phyloP scores from a whole-genome alignment of 2,113 vertebrate genomes.

The Phalacrocorax pelagicus region DNA sequence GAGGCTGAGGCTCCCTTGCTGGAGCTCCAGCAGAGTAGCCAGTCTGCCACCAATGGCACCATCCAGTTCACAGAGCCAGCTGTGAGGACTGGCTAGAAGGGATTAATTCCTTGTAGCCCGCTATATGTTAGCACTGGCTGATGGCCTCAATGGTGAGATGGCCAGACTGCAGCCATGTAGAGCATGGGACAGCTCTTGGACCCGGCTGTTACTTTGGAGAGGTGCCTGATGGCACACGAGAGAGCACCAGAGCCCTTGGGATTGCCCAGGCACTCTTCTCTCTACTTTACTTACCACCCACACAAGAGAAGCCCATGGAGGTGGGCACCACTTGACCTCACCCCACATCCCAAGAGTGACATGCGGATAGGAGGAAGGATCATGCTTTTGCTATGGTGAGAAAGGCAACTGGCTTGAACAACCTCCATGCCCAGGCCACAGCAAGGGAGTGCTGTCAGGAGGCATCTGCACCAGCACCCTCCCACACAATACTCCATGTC shows the following conservation, averaged over 20 bases:
- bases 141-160: neutral
- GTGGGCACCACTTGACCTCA: neutral
- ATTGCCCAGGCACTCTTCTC: neutral
- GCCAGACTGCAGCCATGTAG: rapidly evolving
- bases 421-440: neutral
- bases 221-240: neutral
- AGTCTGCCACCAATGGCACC: rapidly evolving
- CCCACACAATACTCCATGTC: neutral
- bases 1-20: neutral
- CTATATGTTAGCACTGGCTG: rapidly evolving
- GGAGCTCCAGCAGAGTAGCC: neutral
- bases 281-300: neutral
- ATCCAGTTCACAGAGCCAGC: neutral
- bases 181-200: neutral
- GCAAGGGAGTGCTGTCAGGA: neutral
- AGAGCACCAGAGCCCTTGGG: neutral
- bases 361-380: rapidly evolving
- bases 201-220: neutral
- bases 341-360: neutral
- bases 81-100: neutral
- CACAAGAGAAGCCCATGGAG: neutral
- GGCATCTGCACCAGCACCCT: neutral
- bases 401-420: neutral
- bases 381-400: neutral
- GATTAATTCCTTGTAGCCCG: neutral